Evolutionary conservation across 2,797 vertebrate genomes (phyloP).

Genomic region (Rhinella marina): DNA sequence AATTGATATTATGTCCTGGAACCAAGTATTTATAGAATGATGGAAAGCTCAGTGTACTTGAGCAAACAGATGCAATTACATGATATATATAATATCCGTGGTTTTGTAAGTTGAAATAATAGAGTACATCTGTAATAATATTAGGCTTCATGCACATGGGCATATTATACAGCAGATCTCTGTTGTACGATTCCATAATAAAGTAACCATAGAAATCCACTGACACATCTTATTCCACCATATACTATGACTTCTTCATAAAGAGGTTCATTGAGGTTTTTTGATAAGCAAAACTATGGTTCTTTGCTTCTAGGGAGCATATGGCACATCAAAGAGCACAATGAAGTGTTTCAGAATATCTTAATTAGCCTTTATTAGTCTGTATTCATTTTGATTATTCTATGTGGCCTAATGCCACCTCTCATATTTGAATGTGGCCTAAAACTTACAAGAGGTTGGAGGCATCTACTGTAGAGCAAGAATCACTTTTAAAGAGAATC

Average conservation of each 20-base stretch:
- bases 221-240: background rate
- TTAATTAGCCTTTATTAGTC: too few relatives aligned
- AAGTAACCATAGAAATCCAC: background rate
- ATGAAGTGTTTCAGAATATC: too few relatives aligned
- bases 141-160: background rate
- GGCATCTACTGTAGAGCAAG: too few relatives aligned
- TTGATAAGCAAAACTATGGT: too few relatives aligned
- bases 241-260: background rate
- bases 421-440: too few relatives aligned
- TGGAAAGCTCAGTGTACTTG: background rate
- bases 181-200: background rate
- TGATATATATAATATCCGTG: background rate
- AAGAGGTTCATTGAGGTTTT: too few relatives aligned
- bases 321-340: too few relatives aligned
- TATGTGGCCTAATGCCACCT: too few relatives aligned
- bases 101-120: background rate
- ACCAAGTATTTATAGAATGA: background rate
- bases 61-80: background rate
- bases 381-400: too few relatives aligned
- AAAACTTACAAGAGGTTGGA: too few relatives aligned
- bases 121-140: background rate
- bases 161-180: background rate
- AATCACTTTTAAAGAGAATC: too few relatives aligned
- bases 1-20: slow-evolving; percentile 1
- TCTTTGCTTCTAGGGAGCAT: too few relatives aligned